Evolutionary conservation across 2,797 vertebrate species (phyloP).

Genomic region (Poeciliopsis infans): DNA sequence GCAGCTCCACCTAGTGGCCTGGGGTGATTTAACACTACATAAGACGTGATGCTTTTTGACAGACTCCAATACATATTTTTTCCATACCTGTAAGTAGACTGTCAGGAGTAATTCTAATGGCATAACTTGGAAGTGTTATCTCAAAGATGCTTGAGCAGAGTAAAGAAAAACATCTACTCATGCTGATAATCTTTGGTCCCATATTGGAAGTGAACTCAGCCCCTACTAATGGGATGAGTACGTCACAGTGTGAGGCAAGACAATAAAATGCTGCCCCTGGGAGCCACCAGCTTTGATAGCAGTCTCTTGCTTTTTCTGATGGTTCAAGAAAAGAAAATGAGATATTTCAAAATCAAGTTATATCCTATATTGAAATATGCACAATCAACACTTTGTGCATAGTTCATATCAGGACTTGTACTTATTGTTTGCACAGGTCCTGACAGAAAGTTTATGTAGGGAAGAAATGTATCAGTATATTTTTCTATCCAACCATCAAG

Average conservation of each 20-base stretch:
- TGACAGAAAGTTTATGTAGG: not conserved
- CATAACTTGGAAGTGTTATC: slow-evolving; percentile 63
- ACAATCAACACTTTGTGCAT: not conserved
- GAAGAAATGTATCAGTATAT: not conserved
- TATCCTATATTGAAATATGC: not conserved
- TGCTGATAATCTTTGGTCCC: slow-evolving; percentile 59
- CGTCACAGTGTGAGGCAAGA: slow-evolving; percentile 44
- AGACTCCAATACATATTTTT: slow-evolving; percentile 35
- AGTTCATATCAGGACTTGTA: not conserved
- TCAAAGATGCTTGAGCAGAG: slow-evolving; percentile 62
- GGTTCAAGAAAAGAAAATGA: slow-evolving; percentile 27
- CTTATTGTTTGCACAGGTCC: not conserved
- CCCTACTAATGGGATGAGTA: slow-evolving; percentile 66
- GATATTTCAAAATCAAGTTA: slow-evolving; percentile 14
- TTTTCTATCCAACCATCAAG: not conserved
- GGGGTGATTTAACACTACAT: too few species aligned
- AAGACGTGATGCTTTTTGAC: slow-evolving; percentile 29
- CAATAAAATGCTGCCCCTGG: slow-evolving; percentile 50
- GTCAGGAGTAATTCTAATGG: slow-evolving; percentile 70
- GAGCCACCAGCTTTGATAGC: slow-evolving; percentile 38
- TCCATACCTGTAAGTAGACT: slow-evolving; percentile 49
- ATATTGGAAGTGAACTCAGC: slow-evolving; percentile 68
- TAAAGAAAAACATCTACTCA: slow-evolving; percentile 57
- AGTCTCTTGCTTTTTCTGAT: slow-evolving; percentile 27
- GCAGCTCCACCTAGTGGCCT: too few species aligned